Base-by-base conservation (phyloP, 2,888 invertebrate genomes). In the Gari tellinella region DNA sequence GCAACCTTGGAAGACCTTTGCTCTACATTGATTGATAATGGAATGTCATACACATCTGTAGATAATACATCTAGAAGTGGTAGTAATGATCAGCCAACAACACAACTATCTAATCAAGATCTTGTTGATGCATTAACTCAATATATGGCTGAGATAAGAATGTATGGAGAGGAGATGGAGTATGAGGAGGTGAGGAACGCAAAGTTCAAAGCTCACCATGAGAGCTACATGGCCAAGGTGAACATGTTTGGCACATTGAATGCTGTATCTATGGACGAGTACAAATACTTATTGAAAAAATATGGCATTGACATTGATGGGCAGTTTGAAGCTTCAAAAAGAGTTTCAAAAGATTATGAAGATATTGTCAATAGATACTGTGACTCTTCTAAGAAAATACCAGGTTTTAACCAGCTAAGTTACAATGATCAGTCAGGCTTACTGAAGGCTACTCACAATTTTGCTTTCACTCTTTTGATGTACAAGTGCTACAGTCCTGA, bases 221-320 rank as follows among this genome's bases (percentile, higher is more conserved):
- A 69, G 31, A 62, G 55, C 15, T 73, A 77, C 51, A 62, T 49
- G 41, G 15, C 46, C 7, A 72, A 69, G 37, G 51, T 60, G 7
- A 62, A 65, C 14, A 19, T 66, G 21, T 73, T 77, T 56, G 77
- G 77, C 17, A n/a, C 40, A 21, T 25, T 77, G 21, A 56, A 38
- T 17, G 51, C 38, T 38, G 55, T 72, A 0, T 37, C 72, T 1
- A 60, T 57, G 46, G 58, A 61, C 5, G 69, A 77, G 38, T 65
- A 77, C 60, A 62, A 72, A 2, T 49, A 15, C 12, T 40, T 72
- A 14, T 51, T 69, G 12, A 57, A 41, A 55, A 62, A 66, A 31
- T 63, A 58, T 52, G 69, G 69, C 3, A 73, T 73, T 31, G 72
- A 77, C 48, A 43, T 77, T 4, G 77, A 73, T 48, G 72, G 62